phyloP scores from a whole-genome alignment of 2,888 invertebrate species.

The Cataglyphis livida region DNA sequence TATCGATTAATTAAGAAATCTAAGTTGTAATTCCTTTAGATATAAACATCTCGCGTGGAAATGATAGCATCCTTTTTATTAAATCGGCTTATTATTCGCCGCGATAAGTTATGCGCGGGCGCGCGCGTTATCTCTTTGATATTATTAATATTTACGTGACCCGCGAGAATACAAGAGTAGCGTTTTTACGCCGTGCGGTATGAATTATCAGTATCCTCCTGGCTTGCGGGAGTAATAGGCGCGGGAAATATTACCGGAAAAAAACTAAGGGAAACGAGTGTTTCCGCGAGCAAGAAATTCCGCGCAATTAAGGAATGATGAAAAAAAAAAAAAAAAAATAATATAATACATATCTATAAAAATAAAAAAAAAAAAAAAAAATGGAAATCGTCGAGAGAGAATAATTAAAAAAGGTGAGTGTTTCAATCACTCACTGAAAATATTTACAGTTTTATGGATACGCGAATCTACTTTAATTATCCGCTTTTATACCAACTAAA shows the following conservation, averaged over 20 bases:
- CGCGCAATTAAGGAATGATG: background rate
- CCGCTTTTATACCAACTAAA: background rate
- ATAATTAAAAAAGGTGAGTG: background rate
- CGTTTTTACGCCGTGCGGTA: conserved; percentile 59
- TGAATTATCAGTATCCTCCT: conserved; percentile 22
- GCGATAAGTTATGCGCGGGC: conserved; percentile 43
- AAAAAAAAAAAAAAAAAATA: background rate
- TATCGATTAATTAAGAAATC: background rate
- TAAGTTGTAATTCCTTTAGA: background rate
- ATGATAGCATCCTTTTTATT: background rate
- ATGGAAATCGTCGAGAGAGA: background rate
- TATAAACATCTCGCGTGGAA: background rate
- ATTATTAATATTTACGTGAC: conserved; percentile 70
- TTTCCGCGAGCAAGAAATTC: conserved; percentile 14
- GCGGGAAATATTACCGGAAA: conserved; percentile 41
- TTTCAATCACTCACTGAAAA: background rate
- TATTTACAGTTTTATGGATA: background rate
- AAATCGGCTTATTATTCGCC: conserved; percentile 46
- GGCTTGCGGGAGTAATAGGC: conserved; percentile 45
- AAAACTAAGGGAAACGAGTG: conserved; percentile 15
- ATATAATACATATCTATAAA: background rate
- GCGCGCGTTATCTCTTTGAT: conserved; percentile 59
- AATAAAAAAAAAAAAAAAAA: background rate
- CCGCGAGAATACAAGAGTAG: conserved; percentile 63
- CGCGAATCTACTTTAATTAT: background rate